phyloP scores from a whole-genome alignment of 2,797 vertebrate genomes.

The Typhlichthys eigenmanni region DNA sequence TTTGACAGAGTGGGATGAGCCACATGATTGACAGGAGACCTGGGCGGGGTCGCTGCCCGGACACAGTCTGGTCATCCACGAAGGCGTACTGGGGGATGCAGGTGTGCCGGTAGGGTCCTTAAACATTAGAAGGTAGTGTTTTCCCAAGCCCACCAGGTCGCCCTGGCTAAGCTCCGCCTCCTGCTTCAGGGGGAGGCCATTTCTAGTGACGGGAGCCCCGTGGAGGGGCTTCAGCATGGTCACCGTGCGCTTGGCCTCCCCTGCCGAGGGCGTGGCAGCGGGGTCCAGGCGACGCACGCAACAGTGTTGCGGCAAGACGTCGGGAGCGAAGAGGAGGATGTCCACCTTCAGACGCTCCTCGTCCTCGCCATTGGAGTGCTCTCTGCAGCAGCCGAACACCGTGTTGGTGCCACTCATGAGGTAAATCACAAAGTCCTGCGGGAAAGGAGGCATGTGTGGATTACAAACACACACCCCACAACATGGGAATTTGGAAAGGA shows the following conservation, averaged over 20 bases:
- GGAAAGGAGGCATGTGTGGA: neutral
- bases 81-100: conserved; percentile 45
- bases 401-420: conserved; percentile 76
- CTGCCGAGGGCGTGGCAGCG: conserved; percentile 17
- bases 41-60: conserved; percentile 26
- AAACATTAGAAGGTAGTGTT: conserved; percentile 81
- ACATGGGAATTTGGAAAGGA: no score
- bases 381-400: conserved; percentile 73
- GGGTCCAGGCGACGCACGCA: conserved; percentile 69
- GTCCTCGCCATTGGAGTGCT: conserved; percentile 67
- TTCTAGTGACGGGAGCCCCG: conserved; percentile 72
- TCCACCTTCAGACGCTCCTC: conserved; percentile 77
- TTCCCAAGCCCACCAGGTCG: conserved; percentile 79
- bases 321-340: conserved; percentile 78
- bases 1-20: conserved; percentile 39
- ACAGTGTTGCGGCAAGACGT: conserved; percentile 79
- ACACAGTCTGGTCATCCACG: conserved; percentile 72
- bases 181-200: conserved; percentile 66
- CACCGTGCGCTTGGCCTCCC: conserved; percentile 50
- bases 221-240: conserved; percentile 75
- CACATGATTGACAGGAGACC: conserved; percentile 59
- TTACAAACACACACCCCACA: no score
- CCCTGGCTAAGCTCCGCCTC: conserved; percentile 73
- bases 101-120: conserved; percentile 75
- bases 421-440: conserved; percentile 81